Evolutionary conservation across 92 coral and sea anemone genomes (phyloP), one percentile per base, ranked within the genome.

Genomic region (Bergia sp.): DNA sequence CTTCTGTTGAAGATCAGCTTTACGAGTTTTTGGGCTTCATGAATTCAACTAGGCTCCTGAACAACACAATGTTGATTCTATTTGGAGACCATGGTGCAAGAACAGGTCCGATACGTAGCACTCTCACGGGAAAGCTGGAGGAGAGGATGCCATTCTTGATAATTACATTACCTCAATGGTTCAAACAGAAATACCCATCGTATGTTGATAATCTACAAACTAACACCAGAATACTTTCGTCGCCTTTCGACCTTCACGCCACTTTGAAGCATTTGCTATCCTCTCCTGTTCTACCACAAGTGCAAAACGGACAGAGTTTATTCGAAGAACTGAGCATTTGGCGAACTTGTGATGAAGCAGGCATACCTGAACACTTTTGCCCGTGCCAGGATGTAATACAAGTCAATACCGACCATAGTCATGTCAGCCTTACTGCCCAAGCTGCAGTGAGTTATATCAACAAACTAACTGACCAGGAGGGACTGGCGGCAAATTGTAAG

Each of bases 171-270:
- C 91, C 91, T 73, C 76, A 77, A 7, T 89, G 91, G 91, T 82
- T 89, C 65, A 82, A 61, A 74, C 77, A 82, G 39, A 72, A 69
- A 10, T 82, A 82, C 58, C 67, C 91, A 49, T 58, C 77, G 37
- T 18, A 71, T 82, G 88, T 73, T 0, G 20, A 89, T 11, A 89
- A 82, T 44, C 55, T 89, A 9, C 91, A 87, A 38, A 16, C 50
- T 73, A 89, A 89, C 67, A 20, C 85, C 5, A 66, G 79, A 36
- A 66, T 65, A 15, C 73, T 89, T 18, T 41, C 88, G 1, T 57
- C 91, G 36, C 91, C 91, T 39, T 82, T 89, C 21, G 91, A 89
- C 65, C 65, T 89, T 29, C 91, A 89, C 57, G 91, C 91, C 29
- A 89, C 91, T 55, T 58, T 89, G 7, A 64, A 81, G 45, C 91